Conservation (phyloP, 2,113 vertebrate species). For the Ia io region DNA sequence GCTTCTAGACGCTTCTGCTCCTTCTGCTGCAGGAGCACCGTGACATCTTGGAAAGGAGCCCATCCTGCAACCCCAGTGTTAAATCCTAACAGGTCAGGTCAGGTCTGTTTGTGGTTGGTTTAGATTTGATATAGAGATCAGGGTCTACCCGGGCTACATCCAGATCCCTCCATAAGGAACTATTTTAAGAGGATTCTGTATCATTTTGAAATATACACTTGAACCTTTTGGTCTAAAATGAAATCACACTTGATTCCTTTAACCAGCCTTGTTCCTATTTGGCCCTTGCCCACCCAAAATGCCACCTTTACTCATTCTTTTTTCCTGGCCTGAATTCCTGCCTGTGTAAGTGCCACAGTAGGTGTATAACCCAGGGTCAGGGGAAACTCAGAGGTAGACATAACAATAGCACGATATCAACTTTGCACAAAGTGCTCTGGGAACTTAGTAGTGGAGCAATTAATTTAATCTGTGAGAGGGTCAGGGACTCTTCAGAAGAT, state of each 20-base stretch:
- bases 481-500: background rate
- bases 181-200: background rate
- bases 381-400: background rate
- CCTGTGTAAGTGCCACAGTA: background rate
- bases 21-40: background rate
- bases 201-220: background rate
- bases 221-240: background rate
- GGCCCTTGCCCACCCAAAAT: background rate
- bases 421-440: background rate
- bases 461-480: background rate
- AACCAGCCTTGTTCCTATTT: background rate
- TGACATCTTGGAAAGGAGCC: background rate
- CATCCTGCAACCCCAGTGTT: background rate
- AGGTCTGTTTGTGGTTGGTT: background rate
- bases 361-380: background rate
- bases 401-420: background rate
- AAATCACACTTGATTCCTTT: background rate
- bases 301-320: background rate
- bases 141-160: background rate
- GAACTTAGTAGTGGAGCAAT: background rate
- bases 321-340: background rate
- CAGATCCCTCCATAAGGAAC: background rate
- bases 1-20: background rate
- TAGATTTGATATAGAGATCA: background rate
- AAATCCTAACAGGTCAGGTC: background rate